Percentiles rank a stretch among this genome's conserved stretches.
These are phyloP conservation scores for Eolophus roseicapilla DNA, from an alignment of 2,113 vertebrate genomes.

Conservation along the genomic window DNA sequence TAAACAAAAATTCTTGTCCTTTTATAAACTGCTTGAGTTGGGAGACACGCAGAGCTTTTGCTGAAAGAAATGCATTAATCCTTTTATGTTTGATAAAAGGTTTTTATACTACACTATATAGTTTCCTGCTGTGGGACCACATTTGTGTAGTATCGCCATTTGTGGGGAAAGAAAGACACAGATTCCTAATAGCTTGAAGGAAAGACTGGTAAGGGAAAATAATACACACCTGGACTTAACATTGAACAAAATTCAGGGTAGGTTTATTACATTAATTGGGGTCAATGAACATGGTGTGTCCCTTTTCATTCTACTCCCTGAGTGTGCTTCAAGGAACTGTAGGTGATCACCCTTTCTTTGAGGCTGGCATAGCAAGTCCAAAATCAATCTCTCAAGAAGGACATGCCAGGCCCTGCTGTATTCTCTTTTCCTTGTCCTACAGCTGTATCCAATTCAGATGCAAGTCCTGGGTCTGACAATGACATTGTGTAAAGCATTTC, in stretches of 20 bases:
- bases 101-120: constrained; percentile 16
- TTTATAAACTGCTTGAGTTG: constrained; percentile 55
- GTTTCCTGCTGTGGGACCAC: constrained; percentile 36
- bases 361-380: background rate
- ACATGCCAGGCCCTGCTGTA: background rate
- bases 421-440: background rate
- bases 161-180: constrained; percentile 3
- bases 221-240: background rate
- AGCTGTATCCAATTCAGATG: background rate
- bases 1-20: constrained; percentile 46
- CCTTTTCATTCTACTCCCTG: background rate
- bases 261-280: background rate
- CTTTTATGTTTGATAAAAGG: constrained; percentile 51
- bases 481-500: background rate
- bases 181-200: background rate
- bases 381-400: background rate
- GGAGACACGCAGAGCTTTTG: constrained; percentile 52
- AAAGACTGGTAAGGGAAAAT: background rate
- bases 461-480: background rate
- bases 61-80: constrained; percentile 61
- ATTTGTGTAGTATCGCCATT: constrained; percentile 51
- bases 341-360: background rate
- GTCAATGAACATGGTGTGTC: background rate
- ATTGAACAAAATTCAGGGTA: background rate
- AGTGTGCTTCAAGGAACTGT: background rate